Base-by-base conservation (phyloP, 1,140 invertebrate species). In the Dolichoris vasculosae region DNA sequence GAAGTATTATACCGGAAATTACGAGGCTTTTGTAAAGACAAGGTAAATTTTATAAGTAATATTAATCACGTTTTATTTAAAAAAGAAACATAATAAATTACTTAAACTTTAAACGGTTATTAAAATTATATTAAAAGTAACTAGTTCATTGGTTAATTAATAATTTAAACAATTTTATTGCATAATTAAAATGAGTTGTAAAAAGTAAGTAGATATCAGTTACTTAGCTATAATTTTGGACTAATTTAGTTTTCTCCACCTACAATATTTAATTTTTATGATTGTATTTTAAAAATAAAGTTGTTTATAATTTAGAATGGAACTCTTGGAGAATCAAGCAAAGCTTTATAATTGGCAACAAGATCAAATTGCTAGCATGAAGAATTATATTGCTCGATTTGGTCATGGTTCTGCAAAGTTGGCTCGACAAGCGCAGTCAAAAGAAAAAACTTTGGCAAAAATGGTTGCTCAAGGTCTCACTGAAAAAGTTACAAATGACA, bases 261-360 rank as follows among this genome's bases (percentile, higher is more conserved):
- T 26, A 43, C 15, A 73, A n/a, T 73, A 43, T 59, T 59, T 26
- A 55, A 55, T 26, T 26, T 59, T 59, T 26, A 67, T 1, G 1
- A 67, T 3, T 67, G 6, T 9, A 35, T 32, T 1, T 11, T 4
- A 35, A 15, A 67, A 67, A 67, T 2, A 32, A 15, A 32, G 30
- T 32, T 9, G 9, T 67, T 30, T 67, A 13, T 15, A 64, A 67
- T 35, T 0, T 38, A 92, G 98, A 84, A 95, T 97, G 94, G 99
- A 99, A 93, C 94, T 99, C 86, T 94, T 99, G 82, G 99, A 99
- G 93, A 99, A 99, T 94, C 99, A 99, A 94, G 98, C 97, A 95
- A 99, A 99, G 92, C 97, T 98, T 88, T 99, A 99, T 92, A 98
- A 99, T 89, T 99, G 99, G 99, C 99, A 99, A 93, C 99, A 99